Percentiles rank a stretch among this genome's conserved stretches.
These are phyloP conservation scores for Mormyrus proboscirostris DNA, from an alignment of 2,797 vertebrate genomes.

Conservation along the genomic window DNA sequence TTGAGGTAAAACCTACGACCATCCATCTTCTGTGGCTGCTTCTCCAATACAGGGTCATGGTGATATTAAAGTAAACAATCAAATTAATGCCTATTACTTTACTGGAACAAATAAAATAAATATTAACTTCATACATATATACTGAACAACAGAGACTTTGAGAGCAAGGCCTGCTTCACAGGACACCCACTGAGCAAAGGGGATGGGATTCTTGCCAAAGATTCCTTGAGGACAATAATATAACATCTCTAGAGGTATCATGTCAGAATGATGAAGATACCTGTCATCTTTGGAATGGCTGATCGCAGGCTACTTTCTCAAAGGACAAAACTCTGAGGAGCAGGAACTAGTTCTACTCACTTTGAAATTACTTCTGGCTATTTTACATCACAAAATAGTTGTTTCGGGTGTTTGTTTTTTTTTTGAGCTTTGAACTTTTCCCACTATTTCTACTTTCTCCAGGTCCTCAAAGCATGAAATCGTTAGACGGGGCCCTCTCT, in stretches of 20 bases:
- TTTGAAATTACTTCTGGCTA: background rate
- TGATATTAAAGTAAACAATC: background rate
- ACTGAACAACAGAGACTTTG: background rate
- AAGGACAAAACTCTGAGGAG: background rate
- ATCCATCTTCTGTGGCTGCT: background rate
- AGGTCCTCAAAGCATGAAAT: background rate
- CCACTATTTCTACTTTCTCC: background rate
- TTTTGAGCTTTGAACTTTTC: background rate
- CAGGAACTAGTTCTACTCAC: background rate
- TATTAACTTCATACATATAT: background rate
- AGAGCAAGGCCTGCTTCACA: background rate
- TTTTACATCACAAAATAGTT: background rate
- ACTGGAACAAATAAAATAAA: background rate
- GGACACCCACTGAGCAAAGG: background rate
- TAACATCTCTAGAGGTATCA: background rate
- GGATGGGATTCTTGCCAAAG: background rate
- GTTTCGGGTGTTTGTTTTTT: background rate
- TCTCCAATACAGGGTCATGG: background rate
- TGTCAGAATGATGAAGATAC: constrained; percentile 7
- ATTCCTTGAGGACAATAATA: background rate
- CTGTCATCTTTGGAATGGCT: constrained; percentile 1
- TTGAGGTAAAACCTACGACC: background rate
- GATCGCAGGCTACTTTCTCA: background rate
- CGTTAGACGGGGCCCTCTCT: background rate
- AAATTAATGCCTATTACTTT: background rate